Evolutionary conservation across 2,113 vertebrate genomes (phyloP).

Genomic region (Lates calcarifer): DNA sequence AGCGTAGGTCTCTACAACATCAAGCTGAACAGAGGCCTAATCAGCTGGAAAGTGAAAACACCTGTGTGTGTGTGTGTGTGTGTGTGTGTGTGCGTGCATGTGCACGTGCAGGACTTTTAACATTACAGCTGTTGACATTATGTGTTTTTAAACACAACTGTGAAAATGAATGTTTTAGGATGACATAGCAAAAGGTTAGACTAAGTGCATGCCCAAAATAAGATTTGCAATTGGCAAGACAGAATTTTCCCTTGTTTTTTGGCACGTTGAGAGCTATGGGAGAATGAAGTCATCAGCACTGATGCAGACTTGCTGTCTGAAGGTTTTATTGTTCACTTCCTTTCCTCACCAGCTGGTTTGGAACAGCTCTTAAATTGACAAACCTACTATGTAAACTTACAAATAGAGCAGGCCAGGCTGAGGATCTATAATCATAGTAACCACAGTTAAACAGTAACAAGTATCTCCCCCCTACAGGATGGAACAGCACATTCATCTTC

Average conservation of each 20-base stretch:
- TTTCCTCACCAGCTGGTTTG: not conserved
- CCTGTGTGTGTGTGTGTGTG: not conserved
- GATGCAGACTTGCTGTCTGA: not conserved
- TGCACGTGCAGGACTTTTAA: not conserved
- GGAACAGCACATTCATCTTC: not conserved
- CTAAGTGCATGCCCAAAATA: not conserved
- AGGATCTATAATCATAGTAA: not conserved
- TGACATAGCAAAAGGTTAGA: not conserved
- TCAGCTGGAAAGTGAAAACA: not conserved
- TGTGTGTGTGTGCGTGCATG: too few relatives aligned
- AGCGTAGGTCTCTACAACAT: not conserved
- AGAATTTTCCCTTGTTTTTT: not conserved
- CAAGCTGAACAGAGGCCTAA: too few relatives aligned
- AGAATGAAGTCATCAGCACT: not conserved
- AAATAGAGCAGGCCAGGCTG: not conserved
- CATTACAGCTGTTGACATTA: too few relatives aligned
- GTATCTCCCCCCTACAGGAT: not conserved
- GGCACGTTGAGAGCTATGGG: not conserved
- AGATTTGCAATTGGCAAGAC: not conserved
- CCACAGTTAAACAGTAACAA: not conserved
- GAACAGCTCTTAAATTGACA: not conserved
- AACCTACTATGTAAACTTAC: constrained; percentile 7
- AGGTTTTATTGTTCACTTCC: not conserved
- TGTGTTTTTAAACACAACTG: not conserved
- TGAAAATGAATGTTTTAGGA: not conserved